These are phyloP conservation scores for Monochamus alternatus DNA, from an alignment of 2,888 invertebrate species.

Conservation along the genomic window DNA sequence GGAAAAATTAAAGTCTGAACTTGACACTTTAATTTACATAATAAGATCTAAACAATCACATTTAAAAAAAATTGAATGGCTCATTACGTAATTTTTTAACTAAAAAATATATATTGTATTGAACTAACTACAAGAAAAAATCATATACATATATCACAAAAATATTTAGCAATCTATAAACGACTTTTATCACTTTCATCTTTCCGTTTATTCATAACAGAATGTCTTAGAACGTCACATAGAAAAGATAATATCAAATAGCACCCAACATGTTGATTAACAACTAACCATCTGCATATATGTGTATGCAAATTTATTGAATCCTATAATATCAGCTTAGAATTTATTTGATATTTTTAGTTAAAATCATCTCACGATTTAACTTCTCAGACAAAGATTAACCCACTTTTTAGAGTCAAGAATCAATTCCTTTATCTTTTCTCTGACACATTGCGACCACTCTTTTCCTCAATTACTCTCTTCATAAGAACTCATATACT, in stretches of 20 bases:
- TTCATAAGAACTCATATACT: too few species aligned
- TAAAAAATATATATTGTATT: neutral
- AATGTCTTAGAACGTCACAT: too few species aligned
- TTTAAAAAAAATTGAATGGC: neutral
- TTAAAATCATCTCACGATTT: too few species aligned
- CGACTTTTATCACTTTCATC: slow-evolving; percentile 32
- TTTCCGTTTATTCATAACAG: neutral
- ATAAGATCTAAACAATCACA: neutral
- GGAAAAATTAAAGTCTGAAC: neutral
- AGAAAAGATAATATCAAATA: too few species aligned
- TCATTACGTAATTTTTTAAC: neutral
- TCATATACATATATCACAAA: slow-evolving; percentile 40
- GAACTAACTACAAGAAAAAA: slow-evolving; percentile 7
- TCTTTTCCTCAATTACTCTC: too few species aligned
- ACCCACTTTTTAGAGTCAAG: too few species aligned
- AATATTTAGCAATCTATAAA: slow-evolving; percentile 26
- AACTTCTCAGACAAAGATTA: too few species aligned
- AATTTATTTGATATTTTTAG: too few species aligned
- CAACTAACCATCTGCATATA: neutral
- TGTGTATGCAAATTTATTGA: too few species aligned
- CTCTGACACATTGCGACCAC: too few species aligned
- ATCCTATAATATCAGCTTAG: too few species aligned
- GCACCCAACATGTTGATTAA: neutral
- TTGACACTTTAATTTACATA: neutral
- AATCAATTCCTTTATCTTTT: too few species aligned